These are phyloP conservation scores for Lochmaea capreae DNA, from an alignment of 2,888 invertebrate species.

Conservation along the genomic window DNA sequence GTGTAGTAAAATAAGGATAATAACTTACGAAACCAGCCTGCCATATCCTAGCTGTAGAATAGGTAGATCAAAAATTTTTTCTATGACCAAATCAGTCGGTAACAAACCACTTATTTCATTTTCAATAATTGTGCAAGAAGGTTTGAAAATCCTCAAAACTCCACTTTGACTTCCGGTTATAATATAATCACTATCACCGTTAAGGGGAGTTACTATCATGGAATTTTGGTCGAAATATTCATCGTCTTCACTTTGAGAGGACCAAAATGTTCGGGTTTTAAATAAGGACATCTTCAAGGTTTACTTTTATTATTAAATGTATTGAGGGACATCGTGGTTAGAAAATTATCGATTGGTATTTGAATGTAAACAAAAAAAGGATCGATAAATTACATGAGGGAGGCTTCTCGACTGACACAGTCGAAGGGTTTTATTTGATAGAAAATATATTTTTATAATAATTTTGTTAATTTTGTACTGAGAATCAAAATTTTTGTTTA, in stretches of 20 bases:
- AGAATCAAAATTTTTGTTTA: no score
- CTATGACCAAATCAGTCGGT: slow-evolving; percentile 79
- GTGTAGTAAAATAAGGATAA: no score
- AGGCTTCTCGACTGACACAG: no score
- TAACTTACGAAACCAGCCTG: slow-evolving; percentile 84
- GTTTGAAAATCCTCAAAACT: slow-evolving; percentile 80
- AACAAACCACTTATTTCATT: slow-evolving; percentile 65
- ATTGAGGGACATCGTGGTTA: slow-evolving; percentile 10
- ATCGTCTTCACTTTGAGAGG: slow-evolving; percentile 74
- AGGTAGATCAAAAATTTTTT: slow-evolving; percentile 78
- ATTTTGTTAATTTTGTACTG: no score
- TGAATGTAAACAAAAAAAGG: slow-evolving; percentile 1
- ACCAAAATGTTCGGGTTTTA: slow-evolving; percentile 92
- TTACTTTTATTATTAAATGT: background rate
- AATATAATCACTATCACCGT: slow-evolving; percentile 77
- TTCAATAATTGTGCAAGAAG: slow-evolving; percentile 67
- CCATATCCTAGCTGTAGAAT: slow-evolving; percentile 87
- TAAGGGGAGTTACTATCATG: slow-evolving; percentile 67
- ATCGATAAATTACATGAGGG: slow-evolving; percentile 6
- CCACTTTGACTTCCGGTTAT: slow-evolving; percentile 86
- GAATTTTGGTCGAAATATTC: slow-evolving; percentile 70
- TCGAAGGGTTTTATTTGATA: no score
- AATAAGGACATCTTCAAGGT: slow-evolving; percentile 85
- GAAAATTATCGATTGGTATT: slow-evolving; percentile 1
- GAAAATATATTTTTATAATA: no score